These are phyloP conservation scores for Junonia oenone DNA, from an alignment of 2,888 invertebrate genomes.

Conservation along the genomic window DNA sequence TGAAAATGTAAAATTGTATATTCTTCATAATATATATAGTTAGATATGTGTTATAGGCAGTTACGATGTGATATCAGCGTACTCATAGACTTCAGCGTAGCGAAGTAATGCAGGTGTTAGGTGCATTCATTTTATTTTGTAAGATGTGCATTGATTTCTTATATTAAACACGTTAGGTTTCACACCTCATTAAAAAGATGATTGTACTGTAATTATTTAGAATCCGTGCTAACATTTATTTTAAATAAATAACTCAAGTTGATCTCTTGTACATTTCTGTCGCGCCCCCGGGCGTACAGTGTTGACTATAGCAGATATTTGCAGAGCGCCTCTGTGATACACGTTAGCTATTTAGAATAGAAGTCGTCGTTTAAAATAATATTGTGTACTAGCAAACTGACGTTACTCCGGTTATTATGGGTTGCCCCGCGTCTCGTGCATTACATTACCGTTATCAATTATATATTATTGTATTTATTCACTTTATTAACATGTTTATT, in stretches of 20 bases:
- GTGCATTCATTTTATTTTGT: conserved; percentile 19
- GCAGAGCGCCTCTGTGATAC: conserved; percentile 71
- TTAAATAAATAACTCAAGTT: conserved; percentile 10
- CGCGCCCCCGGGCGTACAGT: conserved; percentile 33
- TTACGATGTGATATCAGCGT: conserved; percentile 43
- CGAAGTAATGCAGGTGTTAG: conserved; percentile 25
- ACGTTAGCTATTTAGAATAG: conserved; percentile 58
- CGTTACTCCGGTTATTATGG: conserved; percentile 41
- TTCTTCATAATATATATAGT: conserved; percentile 35
- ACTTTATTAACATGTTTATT: conserved; percentile 79
- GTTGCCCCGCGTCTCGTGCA: conserved; percentile 59
- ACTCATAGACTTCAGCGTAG: conserved; percentile 38
- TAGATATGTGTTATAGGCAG: conserved; percentile 41
- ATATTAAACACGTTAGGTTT: conserved; percentile 1
- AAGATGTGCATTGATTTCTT: no score
- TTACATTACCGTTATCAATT: conserved; percentile 56
- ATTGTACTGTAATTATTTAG: conserved; percentile 17
- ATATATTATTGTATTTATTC: conserved; percentile 73
- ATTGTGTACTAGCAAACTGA: conserved; percentile 47
- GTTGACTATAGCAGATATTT: conserved; percentile 41
- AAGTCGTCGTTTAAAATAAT: conserved; percentile 51
- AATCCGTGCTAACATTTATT: conserved; percentile 20
- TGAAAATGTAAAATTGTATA: conserved; percentile 37
- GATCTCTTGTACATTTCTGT: neutral
- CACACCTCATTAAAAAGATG: conserved; percentile 1